These are phyloP conservation scores for Anthonomus grandis DNA, from an alignment of 1,140 invertebrate species.

Conservation along the genomic window DNA sequence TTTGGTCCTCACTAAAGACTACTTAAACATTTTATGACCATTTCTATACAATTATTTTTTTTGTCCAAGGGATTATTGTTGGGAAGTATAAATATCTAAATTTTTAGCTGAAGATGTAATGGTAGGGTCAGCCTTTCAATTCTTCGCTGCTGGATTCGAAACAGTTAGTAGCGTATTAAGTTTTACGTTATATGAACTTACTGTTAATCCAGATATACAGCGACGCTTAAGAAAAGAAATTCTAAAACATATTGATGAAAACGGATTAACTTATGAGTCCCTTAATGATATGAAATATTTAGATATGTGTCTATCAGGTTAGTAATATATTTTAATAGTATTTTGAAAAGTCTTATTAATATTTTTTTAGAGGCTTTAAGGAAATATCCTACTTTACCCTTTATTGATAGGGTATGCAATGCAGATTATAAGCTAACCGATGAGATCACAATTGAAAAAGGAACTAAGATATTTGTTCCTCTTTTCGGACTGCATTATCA, in stretches of 20 bases:
- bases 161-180: not conserved
- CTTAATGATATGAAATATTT: constrained; percentile 16
- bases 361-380: constrained; percentile 51
- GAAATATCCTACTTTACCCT: constrained; percentile 51
- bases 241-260: constrained; percentile 22
- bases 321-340: no score
- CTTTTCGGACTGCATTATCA: constrained; percentile 44
- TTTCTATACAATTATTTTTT: no score
- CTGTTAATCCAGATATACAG: constrained; percentile 53
- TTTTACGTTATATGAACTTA: constrained; percentile 47
- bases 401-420: constrained; percentile 49
- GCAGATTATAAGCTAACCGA: constrained; percentile 50
- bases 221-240: constrained; percentile 45
- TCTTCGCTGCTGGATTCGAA: constrained; percentile 9
- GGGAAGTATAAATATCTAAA: no score
- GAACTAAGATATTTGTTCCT: constrained; percentile 49
- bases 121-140: constrained; percentile 6
- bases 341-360: not conserved
- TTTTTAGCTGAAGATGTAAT: constrained; percentile 7
- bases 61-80: no score
- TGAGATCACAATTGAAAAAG: constrained; percentile 47
- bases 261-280: constrained; percentile 47
- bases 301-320: constrained; percentile 8
- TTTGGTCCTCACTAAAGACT: no score
- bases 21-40: no score